Conservation (phyloP, 2,113 vertebrate genomes). For the Corythornis madagascariensis region DNA sequence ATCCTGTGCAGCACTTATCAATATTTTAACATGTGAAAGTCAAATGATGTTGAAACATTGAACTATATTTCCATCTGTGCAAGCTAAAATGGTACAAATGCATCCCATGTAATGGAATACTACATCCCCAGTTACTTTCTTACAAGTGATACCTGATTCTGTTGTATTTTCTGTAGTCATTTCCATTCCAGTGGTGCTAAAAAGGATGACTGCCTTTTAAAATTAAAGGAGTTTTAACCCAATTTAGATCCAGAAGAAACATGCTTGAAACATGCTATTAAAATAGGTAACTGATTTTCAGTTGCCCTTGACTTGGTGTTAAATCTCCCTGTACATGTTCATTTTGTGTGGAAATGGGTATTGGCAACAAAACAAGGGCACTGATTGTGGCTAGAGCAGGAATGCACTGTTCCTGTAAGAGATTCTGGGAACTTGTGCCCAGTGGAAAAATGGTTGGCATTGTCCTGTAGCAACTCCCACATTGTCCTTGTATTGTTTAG, state of each 20-base stretch:
- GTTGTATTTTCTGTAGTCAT: conserved; percentile 59
- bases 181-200: conserved; percentile 66
- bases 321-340: neutral
- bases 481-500: neutral
- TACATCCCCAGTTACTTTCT: conserved; percentile 82
- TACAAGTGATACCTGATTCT: conserved; percentile 83
- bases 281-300: neutral
- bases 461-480: neutral
- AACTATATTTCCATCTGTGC: conserved; percentile 91
- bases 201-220: conserved; percentile 74
- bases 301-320: neutral
- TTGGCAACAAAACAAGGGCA: neutral
- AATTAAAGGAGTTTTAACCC: conserved; percentile 56
- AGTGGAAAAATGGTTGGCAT: neutral
- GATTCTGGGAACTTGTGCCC: neutral
- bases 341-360: neutral
- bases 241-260: conserved; percentile 69
- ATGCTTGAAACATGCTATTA: conserved; percentile 14
- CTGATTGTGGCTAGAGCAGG: neutral
- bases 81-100: conserved; percentile 82
- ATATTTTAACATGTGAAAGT: conserved; percentile 92
- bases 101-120: conserved; percentile 84
- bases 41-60: conserved; percentile 93
- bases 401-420: neutral
- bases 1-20: conserved; percentile 83